Evolutionary conservation across 2,888 invertebrate genomes (phyloP).

Genomic region (Lepidochrysops patricia): DNA sequence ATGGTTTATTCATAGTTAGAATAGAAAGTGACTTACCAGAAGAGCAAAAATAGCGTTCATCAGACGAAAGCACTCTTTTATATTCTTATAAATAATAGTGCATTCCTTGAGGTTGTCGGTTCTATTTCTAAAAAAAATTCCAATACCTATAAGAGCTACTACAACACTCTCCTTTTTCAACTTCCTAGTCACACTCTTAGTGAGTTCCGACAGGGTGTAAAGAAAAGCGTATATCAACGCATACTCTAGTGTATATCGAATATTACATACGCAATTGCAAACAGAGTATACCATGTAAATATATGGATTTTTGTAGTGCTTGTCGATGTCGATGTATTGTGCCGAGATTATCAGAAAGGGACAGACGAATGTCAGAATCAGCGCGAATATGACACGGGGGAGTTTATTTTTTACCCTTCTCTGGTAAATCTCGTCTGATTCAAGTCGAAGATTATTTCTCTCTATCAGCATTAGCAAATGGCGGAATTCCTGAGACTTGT

Average conservation of each 20-base stretch:
- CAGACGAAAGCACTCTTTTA: conserved; percentile 2
- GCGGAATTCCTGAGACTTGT: background rate
- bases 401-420: background rate
- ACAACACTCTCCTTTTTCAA: background rate
- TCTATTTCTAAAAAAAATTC: background rate
- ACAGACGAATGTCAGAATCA: background rate
- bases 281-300: background rate
- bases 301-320: background rate
- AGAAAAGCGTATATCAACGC: background rate
- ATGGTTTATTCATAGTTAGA: too few species aligned
- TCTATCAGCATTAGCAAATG: background rate
- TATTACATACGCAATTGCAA: background rate
- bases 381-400: background rate
- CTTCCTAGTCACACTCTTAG: background rate
- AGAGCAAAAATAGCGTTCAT: background rate
- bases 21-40: background rate
- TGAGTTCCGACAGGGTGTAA: conserved; percentile 10
- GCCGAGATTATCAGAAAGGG: background rate
- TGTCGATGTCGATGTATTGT: background rate
- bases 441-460: background rate
- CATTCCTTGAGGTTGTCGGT: background rate
- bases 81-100: background rate
- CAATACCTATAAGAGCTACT: background rate
- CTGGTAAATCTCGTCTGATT: background rate
- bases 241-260: background rate